Percentiles rank a stretch among this genome's conserved stretches.
Conservation (phyloP, 1,140 invertebrate species). For the Uloborus diversus region DNA sequence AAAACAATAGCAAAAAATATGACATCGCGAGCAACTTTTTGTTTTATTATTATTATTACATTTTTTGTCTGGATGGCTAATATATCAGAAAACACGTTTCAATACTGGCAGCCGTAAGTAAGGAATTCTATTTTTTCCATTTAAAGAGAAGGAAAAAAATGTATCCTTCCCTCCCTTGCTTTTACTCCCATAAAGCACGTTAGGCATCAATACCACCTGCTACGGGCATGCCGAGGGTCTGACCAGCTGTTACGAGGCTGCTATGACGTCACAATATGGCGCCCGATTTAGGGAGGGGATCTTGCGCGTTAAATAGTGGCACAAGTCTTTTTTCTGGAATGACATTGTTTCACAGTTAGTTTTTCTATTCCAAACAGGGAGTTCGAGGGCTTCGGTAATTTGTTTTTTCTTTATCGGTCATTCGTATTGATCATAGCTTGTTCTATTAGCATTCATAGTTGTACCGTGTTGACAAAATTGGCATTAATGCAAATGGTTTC, state of each 20-base stretch:
- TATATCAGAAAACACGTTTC: constrained; percentile 49
- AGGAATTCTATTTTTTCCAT: constrained; percentile 26
- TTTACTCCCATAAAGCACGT: constrained; percentile 45
- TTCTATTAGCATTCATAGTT: too few species aligned
- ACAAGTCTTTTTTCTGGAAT: not conserved
- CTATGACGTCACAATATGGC: constrained; percentile 50
- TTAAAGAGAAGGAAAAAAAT: too few species aligned
- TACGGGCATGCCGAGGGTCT: constrained; percentile 38
- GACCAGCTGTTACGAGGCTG: constrained; percentile 40
- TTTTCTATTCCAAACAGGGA: too few species aligned
- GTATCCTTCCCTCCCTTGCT: constrained; percentile 9
- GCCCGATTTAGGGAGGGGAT: not conserved
- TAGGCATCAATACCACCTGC: constrained; percentile 47
- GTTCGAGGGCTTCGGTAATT: too few species aligned
- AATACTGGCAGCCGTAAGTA: constrained; percentile 23
- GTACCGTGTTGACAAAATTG: too few species aligned
- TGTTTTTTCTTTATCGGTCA: too few species aligned
- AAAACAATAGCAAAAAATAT: constrained; percentile 33
- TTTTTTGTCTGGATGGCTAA: constrained; percentile 35
- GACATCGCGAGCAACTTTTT: constrained; percentile 2
- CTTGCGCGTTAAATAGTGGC: not conserved
- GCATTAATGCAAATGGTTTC: too few species aligned
- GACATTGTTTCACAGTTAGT: too few species aligned
- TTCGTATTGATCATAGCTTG: too few species aligned
- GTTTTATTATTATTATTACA: constrained; percentile 46